These are phyloP conservation scores for Drosophila fuyamai DNA, from an alignment of 1,140 invertebrate genomes.

Conservation along the genomic window DNA sequence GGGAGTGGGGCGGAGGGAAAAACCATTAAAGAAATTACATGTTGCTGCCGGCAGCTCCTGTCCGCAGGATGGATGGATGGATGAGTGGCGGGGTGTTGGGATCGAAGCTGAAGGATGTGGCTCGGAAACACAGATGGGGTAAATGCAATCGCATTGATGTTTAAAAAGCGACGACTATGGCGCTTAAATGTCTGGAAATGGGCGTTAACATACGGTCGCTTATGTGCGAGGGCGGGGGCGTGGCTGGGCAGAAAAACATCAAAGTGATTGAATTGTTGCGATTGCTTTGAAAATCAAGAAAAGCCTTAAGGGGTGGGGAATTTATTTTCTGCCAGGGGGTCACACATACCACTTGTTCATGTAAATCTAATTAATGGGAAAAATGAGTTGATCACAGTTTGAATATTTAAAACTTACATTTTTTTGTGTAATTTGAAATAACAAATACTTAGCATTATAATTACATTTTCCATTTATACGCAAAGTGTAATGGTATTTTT, in stretches of 20 bases:
- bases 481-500: not conserved
- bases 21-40: slow-evolving; percentile 83
- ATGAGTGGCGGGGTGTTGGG: slow-evolving; percentile 28
- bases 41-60: slow-evolving; percentile 43
- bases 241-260: slow-evolving; percentile 58
- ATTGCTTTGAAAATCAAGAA: slow-evolving; percentile 70
- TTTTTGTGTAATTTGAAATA: too few relatives aligned
- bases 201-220: slow-evolving; percentile 39
- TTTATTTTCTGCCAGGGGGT: slow-evolving; percentile 24
- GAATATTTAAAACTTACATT: too few relatives aligned
- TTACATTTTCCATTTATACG: not conserved
- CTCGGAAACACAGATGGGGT: slow-evolving; percentile 22
- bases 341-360: slow-evolving; percentile 57
- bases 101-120: slow-evolving; percentile 18
- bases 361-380: slow-evolving; percentile 64
- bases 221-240: not conserved
- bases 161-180: slow-evolving; percentile 69
- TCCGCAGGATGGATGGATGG: slow-evolving; percentile 36
- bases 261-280: slow-evolving; percentile 83
- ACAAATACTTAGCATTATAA: too few relatives aligned
- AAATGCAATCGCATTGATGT: slow-evolving; percentile 78
- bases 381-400: not conserved
- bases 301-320: not conserved
- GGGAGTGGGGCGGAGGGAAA: slow-evolving; percentile 40
- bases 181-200: slow-evolving; percentile 70